Percentiles rank a stretch among this genome's conserved stretches.
Conservation (phyloP, 2,113 vertebrate genomes). For the Halichoeres trimaculatus region DNA sequence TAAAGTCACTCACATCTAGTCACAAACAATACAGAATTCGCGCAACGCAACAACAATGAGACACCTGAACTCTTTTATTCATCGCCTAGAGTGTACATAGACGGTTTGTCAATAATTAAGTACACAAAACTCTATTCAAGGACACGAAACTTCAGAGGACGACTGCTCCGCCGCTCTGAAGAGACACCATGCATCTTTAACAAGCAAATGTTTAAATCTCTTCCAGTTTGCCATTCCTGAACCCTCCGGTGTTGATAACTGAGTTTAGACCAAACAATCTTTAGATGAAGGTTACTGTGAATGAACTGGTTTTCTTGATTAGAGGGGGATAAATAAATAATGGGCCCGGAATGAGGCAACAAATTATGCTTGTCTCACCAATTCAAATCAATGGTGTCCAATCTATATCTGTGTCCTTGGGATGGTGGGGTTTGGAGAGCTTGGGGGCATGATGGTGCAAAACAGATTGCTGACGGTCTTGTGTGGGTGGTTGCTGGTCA, state of each 20-base stretch:
- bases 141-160: constrained; percentile 60
- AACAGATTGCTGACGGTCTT: constrained; percentile 59
- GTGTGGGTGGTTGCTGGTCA: constrained; percentile 27
- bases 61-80: constrained; percentile 32
- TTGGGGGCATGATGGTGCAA: constrained; percentile 43
- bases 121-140: constrained; percentile 60
- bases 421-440: constrained; percentile 37
- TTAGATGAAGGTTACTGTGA: constrained; percentile 67
- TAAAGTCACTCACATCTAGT: constrained; percentile 79
- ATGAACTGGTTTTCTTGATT: constrained; percentile 54
- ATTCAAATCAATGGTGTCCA: constrained; percentile 60
- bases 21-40: constrained; percentile 75
- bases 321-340: constrained; percentile 73
- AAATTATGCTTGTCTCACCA: constrained; percentile 55
- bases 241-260: constrained; percentile 46
- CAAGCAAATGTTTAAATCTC: constrained; percentile 73
- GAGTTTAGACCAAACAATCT: constrained; percentile 65
- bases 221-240: constrained; percentile 45
- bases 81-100: constrained; percentile 11
- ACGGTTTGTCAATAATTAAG: constrained; percentile 38
- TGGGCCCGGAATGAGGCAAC: constrained; percentile 66
- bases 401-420: constrained; percentile 74
- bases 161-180: constrained; percentile 5
- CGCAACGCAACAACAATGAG: constrained; percentile 82
- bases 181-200: constrained; percentile 72